phyloP scores from a whole-genome alignment of 2,113 vertebrate species.

The Lichenostomus cassidix region DNA sequence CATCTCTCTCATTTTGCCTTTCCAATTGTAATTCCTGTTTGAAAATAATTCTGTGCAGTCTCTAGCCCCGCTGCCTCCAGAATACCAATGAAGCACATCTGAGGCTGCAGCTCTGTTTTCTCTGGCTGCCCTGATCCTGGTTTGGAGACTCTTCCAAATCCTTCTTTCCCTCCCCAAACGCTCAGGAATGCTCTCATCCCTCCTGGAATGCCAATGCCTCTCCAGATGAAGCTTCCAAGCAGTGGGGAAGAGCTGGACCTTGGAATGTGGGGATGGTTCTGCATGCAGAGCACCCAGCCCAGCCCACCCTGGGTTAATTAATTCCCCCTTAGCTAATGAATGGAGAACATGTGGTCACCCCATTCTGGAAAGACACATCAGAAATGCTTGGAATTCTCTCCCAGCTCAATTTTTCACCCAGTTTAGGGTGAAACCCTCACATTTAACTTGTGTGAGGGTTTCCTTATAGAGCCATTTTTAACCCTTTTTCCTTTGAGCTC shows the following conservation, averaged over 20 bases:
- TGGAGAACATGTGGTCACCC: background rate
- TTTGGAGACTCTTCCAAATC: background rate
- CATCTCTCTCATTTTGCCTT: constrained; percentile 20
- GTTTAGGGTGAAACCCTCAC: background rate
- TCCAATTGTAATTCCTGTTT: constrained; percentile 45
- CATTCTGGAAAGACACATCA: background rate
- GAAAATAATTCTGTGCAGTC: constrained; percentile 57
- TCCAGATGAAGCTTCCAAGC: background rate
- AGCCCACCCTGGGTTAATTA: background rate
- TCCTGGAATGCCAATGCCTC: background rate
- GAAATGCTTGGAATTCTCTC: background rate
- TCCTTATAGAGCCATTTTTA: background rate
- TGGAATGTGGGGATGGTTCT: background rate
- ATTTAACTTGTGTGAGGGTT: background rate
- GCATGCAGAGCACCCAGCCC: background rate
- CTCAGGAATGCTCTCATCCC: background rate
- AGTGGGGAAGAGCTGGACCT: background rate
- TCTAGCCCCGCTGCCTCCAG: constrained; percentile 16
- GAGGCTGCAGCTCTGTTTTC: background rate
- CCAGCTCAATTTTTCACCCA: background rate
- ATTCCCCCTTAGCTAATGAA: background rate
- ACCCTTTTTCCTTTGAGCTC: background rate
- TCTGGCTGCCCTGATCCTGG: background rate
- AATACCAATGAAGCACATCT: constrained; percentile 47
- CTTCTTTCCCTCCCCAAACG: rapidly evolving